These are phyloP conservation scores for Oreortyx pictus DNA, from an alignment of 2,797 vertebrate genomes.

Conservation along the genomic window DNA sequence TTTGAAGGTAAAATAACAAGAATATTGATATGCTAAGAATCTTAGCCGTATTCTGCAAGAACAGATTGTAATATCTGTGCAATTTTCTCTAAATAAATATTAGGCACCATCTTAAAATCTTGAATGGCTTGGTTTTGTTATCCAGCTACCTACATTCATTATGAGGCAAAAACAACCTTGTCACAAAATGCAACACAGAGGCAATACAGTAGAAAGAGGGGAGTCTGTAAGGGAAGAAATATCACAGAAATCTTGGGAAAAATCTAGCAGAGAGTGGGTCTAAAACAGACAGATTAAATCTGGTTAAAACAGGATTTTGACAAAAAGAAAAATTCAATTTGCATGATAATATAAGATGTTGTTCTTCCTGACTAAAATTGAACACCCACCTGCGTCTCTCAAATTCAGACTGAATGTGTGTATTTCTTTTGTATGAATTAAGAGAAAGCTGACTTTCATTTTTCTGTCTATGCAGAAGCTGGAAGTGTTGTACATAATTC, in stretches of 20 bases:
- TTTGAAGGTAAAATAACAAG: background rate
- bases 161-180: background rate
- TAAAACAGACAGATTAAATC: conserved; percentile 57
- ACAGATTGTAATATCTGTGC: background rate
- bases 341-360: conserved; percentile 59
- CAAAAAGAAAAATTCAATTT: conserved; percentile 68
- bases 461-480: conserved; percentile 6
- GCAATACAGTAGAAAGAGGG: background rate
- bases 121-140: background rate
- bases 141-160: background rate
- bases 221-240: background rate
- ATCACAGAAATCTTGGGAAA: background rate
- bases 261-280: conserved; percentile 11
- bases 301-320: conserved; percentile 47
- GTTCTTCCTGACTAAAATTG: conserved; percentile 44
- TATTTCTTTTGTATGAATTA: conserved; percentile 46
- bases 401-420: conserved; percentile 7
- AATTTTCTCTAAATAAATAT: background rate
- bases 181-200: background rate
- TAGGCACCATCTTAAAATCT: background rate
- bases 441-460: conserved; percentile 44
- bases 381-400: conserved; percentile 63
- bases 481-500: background rate
- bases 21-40: background rate
- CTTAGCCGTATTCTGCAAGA: background rate